Evolutionary conservation across 2,888 invertebrate genomes (phyloP), one percentile per base, ranked within the genome.

Genomic region (Ctena decussata): DNA sequence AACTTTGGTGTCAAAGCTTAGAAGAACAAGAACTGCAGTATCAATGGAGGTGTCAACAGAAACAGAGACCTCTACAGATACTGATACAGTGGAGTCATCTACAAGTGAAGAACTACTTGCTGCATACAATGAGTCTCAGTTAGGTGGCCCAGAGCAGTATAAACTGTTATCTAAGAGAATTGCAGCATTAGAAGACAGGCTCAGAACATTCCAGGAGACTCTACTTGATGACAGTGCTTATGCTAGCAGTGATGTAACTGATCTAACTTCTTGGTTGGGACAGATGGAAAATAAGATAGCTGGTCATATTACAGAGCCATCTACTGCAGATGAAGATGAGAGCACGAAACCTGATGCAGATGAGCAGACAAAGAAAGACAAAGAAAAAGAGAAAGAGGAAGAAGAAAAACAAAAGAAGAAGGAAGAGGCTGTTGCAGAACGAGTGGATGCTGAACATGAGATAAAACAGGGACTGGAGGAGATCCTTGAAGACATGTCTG

Each of bases 151-250:
- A 6, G 57, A 24, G 30, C 21, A 24, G 8, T 24, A 57, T 30
- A 70, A 80, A 27, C 37, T 60, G 2, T 44, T 91, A 21, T 39
- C 78, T 18, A 41, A 85, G 24, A 87, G 80, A 70, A 53, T 91
- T 21, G 65, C 44, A 5, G 76, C 65, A 0, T 74, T 92, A n/a
- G 92, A 92, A 70, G 92, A 92, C 35, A 84, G 87, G 24, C 89
- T 92, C 41, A 85, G 82, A 53, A 1, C 83, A 32, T 88, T 92
- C 86, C 89, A 90, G 75, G 85, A 90, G 24, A 79, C 85, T 57
- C 46, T 89, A 0, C 57, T 88, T 72, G 88, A 87, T 80, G 90
- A 91, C 80, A 89, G 88, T 75, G 86, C 85, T 27, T 89, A 90
- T 74, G 11, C 65, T 11, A n/a, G n/a, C n/a, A 89, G 81, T 82